These are phyloP conservation scores for Aleiodes leptofemur DNA, from an alignment of 2,888 invertebrate genomes.

Conservation along the genomic window DNA sequence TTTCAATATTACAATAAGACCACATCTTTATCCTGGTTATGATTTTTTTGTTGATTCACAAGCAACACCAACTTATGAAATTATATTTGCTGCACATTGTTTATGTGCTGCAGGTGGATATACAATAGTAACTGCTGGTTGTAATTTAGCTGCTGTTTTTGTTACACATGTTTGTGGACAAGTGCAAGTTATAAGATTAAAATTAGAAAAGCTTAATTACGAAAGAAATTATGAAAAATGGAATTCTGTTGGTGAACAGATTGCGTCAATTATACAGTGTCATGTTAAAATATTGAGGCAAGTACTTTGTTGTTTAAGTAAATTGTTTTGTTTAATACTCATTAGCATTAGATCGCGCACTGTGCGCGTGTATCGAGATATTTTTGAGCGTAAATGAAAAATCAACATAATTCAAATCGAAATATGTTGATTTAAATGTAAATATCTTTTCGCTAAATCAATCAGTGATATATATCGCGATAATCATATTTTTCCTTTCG, in stretches of 20 bases:
- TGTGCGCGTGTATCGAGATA: no score
- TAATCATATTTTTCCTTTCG: no score
- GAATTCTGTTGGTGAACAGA: constrained; percentile 44
- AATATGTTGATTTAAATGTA: no score
- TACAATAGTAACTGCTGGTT: constrained; percentile 54
- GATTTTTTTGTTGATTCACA: constrained; percentile 52
- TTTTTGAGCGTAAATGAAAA: no score
- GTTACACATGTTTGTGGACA: constrained; percentile 61
- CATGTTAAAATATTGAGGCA: constrained; percentile 61
- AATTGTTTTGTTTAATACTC: constrained; percentile 23
- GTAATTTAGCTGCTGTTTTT: constrained; percentile 57
- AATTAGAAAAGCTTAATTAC: constrained; percentile 44
- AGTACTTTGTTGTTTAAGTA: constrained; percentile 38
- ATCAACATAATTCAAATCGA: no score
- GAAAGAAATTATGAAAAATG: neutral
- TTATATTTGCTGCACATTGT: constrained; percentile 56
- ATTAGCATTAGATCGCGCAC: no score
- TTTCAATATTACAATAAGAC: constrained; percentile 48
- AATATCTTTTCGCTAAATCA: no score
- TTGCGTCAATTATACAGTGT: constrained; percentile 50
- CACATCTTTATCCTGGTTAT: constrained; percentile 51
- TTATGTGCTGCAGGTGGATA: constrained; percentile 50
- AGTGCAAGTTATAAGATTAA: constrained; percentile 53
- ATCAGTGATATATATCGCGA: no score
- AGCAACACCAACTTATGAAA: constrained; percentile 58